Evolutionary conservation across 2,888 invertebrate species (phyloP), one percentile per base, ranked within the genome.

Genomic region (Cactoblastis cactorum): DNA sequence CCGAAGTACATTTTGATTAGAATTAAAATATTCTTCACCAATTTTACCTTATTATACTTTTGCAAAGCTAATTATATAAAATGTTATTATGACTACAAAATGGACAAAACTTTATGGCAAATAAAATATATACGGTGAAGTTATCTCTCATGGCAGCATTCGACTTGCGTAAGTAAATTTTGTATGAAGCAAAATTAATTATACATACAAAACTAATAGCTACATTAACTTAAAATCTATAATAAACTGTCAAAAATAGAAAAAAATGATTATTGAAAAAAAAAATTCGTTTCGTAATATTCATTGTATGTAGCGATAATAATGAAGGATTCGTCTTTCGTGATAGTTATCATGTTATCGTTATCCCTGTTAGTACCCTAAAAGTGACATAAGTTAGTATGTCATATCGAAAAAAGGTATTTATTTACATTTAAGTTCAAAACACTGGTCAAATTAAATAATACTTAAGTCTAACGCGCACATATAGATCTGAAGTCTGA

Each of bases 31-130:
- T 50, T 37, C 11, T 45, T 39, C 50, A 50, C 41, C 45, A 48
- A 53, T 45, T 17, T 56, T 49, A 49, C 49, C 14, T 43, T 53
- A 38, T 15, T 19, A 45, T 49, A 33, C 43, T 45, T 32, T 37
- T 18, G 35, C 32, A 54, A 65, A 62, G 58, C 57, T 57, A 53
- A 57, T 56, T 54, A 57, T 57, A 52, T 55, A 49, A 49, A 54
- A 59, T 63, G 53, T 59, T 59, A 65, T 61, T 71, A 71, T 71
- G 64, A 65, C 67, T 70, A 71, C 55, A 59, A 57, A 62, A 63
- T 55, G 58, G 58, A 59, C 50, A 63, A 67, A 50, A 65, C 61
- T 62, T 56, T 66, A 69, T 71, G 68, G 70, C 68, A 69, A 66
- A 68, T 55, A 55, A 53, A 53, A 55, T 15, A 66, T 62, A 56